Evolutionary conservation across 1,140 invertebrate genomes (phyloP).

Genomic region (Mya arenaria): DNA sequence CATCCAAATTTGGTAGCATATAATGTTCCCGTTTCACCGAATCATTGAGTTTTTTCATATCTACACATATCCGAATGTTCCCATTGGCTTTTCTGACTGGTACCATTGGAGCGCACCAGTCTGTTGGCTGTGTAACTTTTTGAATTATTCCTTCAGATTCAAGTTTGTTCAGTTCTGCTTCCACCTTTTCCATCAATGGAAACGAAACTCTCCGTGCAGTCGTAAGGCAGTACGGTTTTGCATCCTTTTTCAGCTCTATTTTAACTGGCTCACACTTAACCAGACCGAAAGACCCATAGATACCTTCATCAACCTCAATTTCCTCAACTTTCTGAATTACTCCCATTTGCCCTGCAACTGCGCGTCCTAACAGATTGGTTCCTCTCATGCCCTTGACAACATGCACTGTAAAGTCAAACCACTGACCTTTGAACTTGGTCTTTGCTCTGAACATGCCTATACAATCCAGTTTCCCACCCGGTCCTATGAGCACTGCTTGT

Average conservation of each 20-base stretch:
- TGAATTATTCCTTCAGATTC: constrained; percentile 34
- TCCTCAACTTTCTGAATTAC: neutral
- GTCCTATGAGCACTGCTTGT: neutral
- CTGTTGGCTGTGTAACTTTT: constrained; percentile 36
- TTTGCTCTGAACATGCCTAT: neutral
- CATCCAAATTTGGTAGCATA: constrained; percentile 29
- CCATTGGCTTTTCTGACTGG: constrained; percentile 14
- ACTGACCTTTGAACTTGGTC: no score
- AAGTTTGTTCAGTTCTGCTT: no score
- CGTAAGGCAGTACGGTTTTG: constrained; percentile 11
- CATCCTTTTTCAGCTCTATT: neutral
- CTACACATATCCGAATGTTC: constrained; percentile 21
- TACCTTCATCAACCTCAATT: neutral
- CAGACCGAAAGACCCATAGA: neutral
- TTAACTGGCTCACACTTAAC: neutral
- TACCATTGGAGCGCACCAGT: constrained; percentile 37
- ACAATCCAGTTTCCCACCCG: constrained; percentile 16
- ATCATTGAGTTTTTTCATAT: constrained; percentile 31
- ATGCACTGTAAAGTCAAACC: no score
- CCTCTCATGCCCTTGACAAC: neutral
- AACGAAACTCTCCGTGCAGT: constrained; percentile 25
- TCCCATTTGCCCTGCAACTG: no score
- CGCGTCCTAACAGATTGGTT: neutral
- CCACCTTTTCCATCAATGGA: constrained; percentile 33
- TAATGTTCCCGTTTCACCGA: constrained; percentile 26